Conservation (phyloP, 2,113 vertebrate genomes). For the Alexandromys fortis region DNA sequence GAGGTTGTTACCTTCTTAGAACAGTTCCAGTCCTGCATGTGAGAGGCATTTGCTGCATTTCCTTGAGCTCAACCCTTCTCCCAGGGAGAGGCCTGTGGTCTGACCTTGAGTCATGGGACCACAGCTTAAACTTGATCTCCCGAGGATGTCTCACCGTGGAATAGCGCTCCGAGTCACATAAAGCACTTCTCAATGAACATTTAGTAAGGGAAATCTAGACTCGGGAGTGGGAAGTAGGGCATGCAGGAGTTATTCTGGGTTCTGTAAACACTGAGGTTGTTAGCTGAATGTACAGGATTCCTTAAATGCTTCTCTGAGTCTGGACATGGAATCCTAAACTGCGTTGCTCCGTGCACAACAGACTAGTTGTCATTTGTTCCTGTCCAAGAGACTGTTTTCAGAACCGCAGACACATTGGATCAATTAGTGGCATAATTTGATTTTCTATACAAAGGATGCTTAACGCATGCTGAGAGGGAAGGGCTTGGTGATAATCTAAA, state of each 20-base stretch:
- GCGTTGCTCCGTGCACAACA: slow-evolving; percentile 58
- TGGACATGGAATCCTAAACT: background rate
- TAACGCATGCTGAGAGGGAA: slow-evolving; percentile 74
- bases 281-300: slow-evolving; percentile 51
- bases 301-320: slow-evolving; percentile 43
- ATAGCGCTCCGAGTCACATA: background rate
- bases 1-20: slow-evolving; percentile 6
- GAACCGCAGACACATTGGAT: slow-evolving; percentile 76
- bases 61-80: background rate
- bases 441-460: slow-evolving; percentile 79
- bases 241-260: background rate
- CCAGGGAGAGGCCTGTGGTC: background rate
- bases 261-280: slow-evolving; percentile 61
- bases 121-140: background rate
- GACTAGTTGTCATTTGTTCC: slow-evolving; percentile 60
- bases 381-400: slow-evolving; percentile 56
- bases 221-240: background rate
- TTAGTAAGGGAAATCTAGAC: background rate
- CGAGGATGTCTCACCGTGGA: background rate
- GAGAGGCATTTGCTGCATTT: background rate
- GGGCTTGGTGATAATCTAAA: slow-evolving; percentile 66
- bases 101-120: background rate
- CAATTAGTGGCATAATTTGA: slow-evolving; percentile 79
- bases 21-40: background rate
- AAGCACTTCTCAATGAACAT: slow-evolving; percentile 7